These are phyloP conservation scores for Cheirogaleus major DNA, from an alignment of 2,797 vertebrate genomes.

Conservation along the genomic window DNA sequence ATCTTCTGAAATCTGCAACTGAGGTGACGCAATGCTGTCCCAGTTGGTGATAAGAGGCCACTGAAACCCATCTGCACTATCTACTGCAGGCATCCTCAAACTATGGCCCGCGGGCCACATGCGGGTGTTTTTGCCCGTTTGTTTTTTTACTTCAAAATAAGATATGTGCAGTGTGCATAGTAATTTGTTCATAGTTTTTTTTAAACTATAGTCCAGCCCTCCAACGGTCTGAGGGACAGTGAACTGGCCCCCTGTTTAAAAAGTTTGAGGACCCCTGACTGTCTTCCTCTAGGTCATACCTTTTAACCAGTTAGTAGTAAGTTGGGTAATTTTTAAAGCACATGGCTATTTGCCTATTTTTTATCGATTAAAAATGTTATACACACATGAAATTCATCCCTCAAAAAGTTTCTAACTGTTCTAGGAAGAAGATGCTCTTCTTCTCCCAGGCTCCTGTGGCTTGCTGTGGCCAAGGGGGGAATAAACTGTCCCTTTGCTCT, in stretches of 20 bases:
- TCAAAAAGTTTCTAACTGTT: not conserved
- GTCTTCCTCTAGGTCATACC: not conserved
- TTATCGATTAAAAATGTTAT: not conserved
- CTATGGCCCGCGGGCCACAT: too few species aligned
- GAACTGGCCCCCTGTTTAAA: too few species aligned
- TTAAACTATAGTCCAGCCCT: too few species aligned
- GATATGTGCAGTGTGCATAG: too few species aligned
- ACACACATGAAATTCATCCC: not conserved
- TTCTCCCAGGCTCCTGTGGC: not conserved
- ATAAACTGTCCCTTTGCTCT: not conserved
- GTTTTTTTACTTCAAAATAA: too few species aligned
- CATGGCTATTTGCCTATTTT: not conserved
- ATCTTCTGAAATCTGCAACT: not conserved
- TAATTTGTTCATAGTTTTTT: too few species aligned
- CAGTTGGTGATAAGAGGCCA: not conserved
- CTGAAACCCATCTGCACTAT: rapidly evolving
- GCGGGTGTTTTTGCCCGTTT: too few species aligned
- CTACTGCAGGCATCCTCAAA: too few species aligned
- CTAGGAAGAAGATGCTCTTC: not conserved
- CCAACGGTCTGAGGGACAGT: too few species aligned
- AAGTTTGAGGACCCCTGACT: too few species aligned
- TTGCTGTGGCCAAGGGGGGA: not conserved
- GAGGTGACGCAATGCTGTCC: not conserved
- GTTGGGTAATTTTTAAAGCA: not conserved
- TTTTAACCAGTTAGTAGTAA: not conserved